These are phyloP conservation scores for Melanostoma mellinum DNA, from an alignment of 2,888 invertebrate species.

Conservation along the genomic window DNA sequence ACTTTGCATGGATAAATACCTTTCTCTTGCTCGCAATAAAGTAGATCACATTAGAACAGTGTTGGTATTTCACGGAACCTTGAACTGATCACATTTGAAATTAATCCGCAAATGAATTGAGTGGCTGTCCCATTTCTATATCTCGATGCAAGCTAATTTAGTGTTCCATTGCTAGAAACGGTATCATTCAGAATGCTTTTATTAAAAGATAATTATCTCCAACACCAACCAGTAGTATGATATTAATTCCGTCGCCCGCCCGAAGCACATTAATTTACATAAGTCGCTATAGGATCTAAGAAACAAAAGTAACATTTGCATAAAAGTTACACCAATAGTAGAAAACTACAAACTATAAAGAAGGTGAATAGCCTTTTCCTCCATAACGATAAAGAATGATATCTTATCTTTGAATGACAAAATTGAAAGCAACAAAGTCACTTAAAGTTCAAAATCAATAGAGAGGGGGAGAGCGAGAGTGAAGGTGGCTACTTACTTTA, in stretches of 20 bases:
- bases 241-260: constrained; percentile 33
- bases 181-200: constrained; percentile 27
- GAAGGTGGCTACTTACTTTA: neutral
- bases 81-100: constrained; percentile 38
- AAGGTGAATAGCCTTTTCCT: constrained; percentile 52
- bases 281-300: constrained; percentile 13
- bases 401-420: constrained; percentile 5
- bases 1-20: constrained; percentile 31
- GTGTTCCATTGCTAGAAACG: constrained; percentile 31
- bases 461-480: neutral
- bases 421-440: constrained; percentile 22
- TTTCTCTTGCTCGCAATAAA: neutral
- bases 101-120: constrained; percentile 31
- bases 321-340: constrained; percentile 18
- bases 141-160: neutral
- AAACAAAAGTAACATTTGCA: constrained; percentile 28
- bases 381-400: neutral
- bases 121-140: constrained; percentile 27
- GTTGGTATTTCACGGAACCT: neutral
- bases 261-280: constrained; percentile 57
- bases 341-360: constrained; percentile 21
- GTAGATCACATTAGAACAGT: neutral
- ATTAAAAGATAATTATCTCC: constrained; percentile 40
- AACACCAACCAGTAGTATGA: constrained; percentile 13
- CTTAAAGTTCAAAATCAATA: constrained; percentile 44